Base-by-base conservation (phyloP, 2,113 vertebrate genomes). In the Thunnus thynnus region DNA sequence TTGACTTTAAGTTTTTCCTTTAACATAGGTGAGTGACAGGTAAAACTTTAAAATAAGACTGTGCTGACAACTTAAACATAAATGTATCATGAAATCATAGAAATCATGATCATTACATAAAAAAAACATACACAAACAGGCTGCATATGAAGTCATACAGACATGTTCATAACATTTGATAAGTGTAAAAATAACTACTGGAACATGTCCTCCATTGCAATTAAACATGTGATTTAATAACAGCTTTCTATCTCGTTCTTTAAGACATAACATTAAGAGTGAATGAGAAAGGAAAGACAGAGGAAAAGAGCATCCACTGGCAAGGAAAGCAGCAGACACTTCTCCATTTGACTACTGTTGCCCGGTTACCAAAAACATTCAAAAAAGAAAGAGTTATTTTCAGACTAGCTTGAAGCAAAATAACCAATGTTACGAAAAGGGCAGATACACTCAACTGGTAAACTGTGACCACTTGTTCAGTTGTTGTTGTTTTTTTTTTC, bases 311-410 rank as follows among this genome's bases (percentile, higher is more conserved):
- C 75, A 80, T 88, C 73, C 68, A 56, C 30, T 83, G 86, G 75
- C 52, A 22, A 83, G 66, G 55, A 85, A 88, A 48, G 66, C 57
- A 67, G 66, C 69, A 85, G 79, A 85, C 78, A 78, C 58, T 78
- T 86, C 82, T 83, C 69, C 65, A 80, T 84, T 87, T 87, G 75
- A 78, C 79, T 83, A 78, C 86, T 75, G 88, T 91, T 91, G 90
- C 90, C 82, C 82, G 72, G 90, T 87, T 91, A 89, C 86, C 57
- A 68, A 86, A 86, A 88, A 86, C 86, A 88, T 89, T 84, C 13
- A 62, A 73, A 85, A 84, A 89, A 81, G 66, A 57, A 64, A 70
- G 66, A 71, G 84, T 85, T 91, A 89, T 88, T 89, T 91, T 83
- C 82, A 89, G 86, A 81, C 44, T 13, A 82, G 80, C 67, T 56